Evolutionary conservation across 2,113 vertebrate genomes (phyloP).

Genomic region (Gymnarchus niloticus): DNA sequence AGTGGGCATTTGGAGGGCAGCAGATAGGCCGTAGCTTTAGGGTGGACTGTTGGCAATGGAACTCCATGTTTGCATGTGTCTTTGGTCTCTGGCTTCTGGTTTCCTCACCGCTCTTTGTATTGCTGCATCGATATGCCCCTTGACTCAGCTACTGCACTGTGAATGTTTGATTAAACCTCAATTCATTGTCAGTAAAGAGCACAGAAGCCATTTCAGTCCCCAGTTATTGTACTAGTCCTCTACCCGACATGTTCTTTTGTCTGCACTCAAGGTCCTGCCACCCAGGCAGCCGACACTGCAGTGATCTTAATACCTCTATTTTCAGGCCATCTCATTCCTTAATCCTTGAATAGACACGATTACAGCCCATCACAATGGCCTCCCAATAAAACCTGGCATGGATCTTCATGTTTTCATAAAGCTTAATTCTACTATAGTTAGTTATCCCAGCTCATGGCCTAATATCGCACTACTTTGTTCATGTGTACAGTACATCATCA

Average conservation of each 20-base stretch:
- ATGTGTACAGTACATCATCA: too few relatives aligned
- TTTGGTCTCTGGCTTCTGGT: constrained; percentile 95
- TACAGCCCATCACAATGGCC: constrained; percentile 48
- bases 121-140: constrained; percentile 68
- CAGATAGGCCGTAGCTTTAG: constrained; percentile 65
- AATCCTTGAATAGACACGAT: constrained; percentile 69
- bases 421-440: neutral
- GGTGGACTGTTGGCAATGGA: constrained; percentile 70
- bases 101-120: constrained; percentile 78
- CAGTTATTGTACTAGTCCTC: constrained; percentile 71
- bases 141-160: constrained; percentile 60
- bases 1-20: neutral
- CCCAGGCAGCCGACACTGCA: constrained; percentile 70
- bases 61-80: constrained; percentile 81
- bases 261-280: constrained; percentile 74
- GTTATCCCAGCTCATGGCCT: too few relatives aligned
- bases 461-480: too few relatives aligned
- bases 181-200: constrained; percentile 73
- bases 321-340: constrained; percentile 58
- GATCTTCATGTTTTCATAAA: constrained; percentile 42
- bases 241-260: constrained; percentile 75
- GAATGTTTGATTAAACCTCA: constrained; percentile 94
- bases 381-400: constrained; percentile 61
- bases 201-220: constrained; percentile 67
- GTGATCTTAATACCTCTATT: constrained; percentile 70